Conservation (phyloP, 2,797 vertebrate species). For the Gadopsis bispinosus region DNA sequence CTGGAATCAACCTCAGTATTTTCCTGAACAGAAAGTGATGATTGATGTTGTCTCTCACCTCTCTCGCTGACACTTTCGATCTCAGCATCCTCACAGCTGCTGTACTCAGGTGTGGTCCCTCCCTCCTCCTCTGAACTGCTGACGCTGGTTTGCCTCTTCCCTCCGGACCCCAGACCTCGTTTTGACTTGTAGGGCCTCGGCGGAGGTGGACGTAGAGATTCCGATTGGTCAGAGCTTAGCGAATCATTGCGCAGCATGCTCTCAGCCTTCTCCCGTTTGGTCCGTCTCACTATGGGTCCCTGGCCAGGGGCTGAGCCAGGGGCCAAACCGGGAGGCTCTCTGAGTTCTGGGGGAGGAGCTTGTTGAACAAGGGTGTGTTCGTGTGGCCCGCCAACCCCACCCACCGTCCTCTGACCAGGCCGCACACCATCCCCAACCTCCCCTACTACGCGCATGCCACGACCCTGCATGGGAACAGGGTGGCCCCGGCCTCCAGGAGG, state of each 20-base stretch:
- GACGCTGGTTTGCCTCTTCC: slow-evolving; percentile 94
- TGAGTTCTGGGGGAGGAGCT: slow-evolving; percentile 88
- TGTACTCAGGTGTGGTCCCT: slow-evolving; percentile 97
- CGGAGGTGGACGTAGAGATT: slow-evolving; percentile 94
- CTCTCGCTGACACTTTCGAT: slow-evolving; percentile 98
- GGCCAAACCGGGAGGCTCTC: slow-evolving; percentile 87
- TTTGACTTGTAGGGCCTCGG: slow-evolving; percentile 95
- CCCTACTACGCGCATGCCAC: slow-evolving; percentile 78
- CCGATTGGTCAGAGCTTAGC: slow-evolving; percentile 96
- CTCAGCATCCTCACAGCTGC: slow-evolving; percentile 98
- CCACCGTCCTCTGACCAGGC: slow-evolving; percentile 75
- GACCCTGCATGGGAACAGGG: slow-evolving; percentile 70
- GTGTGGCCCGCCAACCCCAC: slow-evolving; percentile 67
- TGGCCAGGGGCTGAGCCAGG: slow-evolving; percentile 84
- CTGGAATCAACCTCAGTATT: slow-evolving; percentile 4
- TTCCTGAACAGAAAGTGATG: background rate
- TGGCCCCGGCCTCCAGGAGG: slow-evolving; percentile 85
- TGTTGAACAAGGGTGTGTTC: slow-evolving; percentile 80
- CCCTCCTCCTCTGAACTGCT: slow-evolving; percentile 99
- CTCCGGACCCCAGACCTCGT: slow-evolving; percentile 88
- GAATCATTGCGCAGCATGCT: slow-evolving; percentile 98
- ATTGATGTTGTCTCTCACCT: slow-evolving; percentile 84
- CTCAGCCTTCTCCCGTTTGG: slow-evolving; percentile 95
- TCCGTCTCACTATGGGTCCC: slow-evolving; percentile 89
- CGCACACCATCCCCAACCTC: slow-evolving; percentile 55